Evolutionary conservation across 2,797 vertebrate species (phyloP), one percentile per base, ranked within the genome.

Genomic region (Danio choprae): DNA sequence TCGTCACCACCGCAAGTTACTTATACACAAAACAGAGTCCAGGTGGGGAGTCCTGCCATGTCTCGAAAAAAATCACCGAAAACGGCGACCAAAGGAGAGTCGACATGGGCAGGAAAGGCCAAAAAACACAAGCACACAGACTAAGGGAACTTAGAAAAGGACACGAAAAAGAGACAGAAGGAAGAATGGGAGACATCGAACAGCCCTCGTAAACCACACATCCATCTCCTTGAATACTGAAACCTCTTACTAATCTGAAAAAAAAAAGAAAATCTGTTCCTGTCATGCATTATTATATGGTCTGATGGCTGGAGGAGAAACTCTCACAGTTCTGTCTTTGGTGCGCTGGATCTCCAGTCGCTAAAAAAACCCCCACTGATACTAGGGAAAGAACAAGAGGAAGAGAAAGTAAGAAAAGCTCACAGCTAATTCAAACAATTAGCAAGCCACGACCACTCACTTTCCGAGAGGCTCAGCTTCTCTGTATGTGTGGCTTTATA

Each of bases 1-100:
- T 89, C 87, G 88, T 93, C 92, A 95, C 93, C 90, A 95, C 93
- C 86, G 91, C 90, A 92, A 93, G 83, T 92, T 94, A 94, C 91
- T 94, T 88, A 92, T 92, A 94, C 93, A 94, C 92, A 87, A 92
- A 92, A 92, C 89, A 87, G 89, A 88, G 89, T 91, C 89, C 90
- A 90, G 88, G 90, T 86, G 29, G 84, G 84, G 86, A 89, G 82
- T 79, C 80, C 87, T 67, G 67, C 86, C 89, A 89, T 90, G 86
- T 88, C 88, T 70, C 79, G 43, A 44, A 29, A 29, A n/a, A 60
- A 77, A 75, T 82, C 77, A 73, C 72, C 22, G 2, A 29, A 68
- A 87, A 90, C 85, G 88, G 90, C 86, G 88, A 89, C 82, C 63
- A 85, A 79, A 86, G 87, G 43, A 74, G 63, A 83, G 83, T 87